Evolutionary conservation across 1,140 invertebrate species (phyloP), one percentile per base, ranked within the genome.

Genomic region (Uloborus diversus): DNA sequence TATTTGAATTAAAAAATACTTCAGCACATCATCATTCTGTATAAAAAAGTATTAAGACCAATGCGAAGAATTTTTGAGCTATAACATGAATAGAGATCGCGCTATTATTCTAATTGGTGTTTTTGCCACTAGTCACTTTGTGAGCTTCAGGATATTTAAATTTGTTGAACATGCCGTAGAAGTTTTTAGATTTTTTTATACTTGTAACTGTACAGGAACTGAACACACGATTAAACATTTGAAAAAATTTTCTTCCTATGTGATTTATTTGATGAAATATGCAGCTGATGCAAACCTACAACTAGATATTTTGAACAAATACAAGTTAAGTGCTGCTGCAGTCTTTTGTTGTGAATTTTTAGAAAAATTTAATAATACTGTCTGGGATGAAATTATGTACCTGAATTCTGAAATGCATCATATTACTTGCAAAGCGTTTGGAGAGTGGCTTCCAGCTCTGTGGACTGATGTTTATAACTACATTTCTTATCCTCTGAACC

Each of bases 61-160:
- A n/a, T n/a, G n/a, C n/a, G n/a, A n/a, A n/a, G n/a, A n/a, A n/a
- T n/a, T n/a, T n/a, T n/a, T n/a, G n/a, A n/a, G n/a, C n/a, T n/a
- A 20, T 17, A 42, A 13, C 9, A 73, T 73, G 69, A 73, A 73
- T 32, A 73, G 69, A 32, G 69, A 73, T 42, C 33, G 69, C 20
- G 27, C 61, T 23, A 33, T 73, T 59, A 37, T 73, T 47, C 56
- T 73, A 28, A 57, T 73, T 17, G 69, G 56, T 47, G 69, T 73
- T 4, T 73, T 73, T 47, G 69, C 69, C 28, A 61, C 69, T 30
- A 73, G 69, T 61, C 69, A 73, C 9, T 73, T 53, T 47, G 69
- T 57, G 28, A n/a, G 25, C 42, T 73, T 61, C 20, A 73, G n/a
- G 42, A 14, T 61, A 23, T 73, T 57, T 28, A 73, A 73, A 61